Conservation (phyloP, 2,888 invertebrate species). For the Leptinotarsa tumamoca region DNA sequence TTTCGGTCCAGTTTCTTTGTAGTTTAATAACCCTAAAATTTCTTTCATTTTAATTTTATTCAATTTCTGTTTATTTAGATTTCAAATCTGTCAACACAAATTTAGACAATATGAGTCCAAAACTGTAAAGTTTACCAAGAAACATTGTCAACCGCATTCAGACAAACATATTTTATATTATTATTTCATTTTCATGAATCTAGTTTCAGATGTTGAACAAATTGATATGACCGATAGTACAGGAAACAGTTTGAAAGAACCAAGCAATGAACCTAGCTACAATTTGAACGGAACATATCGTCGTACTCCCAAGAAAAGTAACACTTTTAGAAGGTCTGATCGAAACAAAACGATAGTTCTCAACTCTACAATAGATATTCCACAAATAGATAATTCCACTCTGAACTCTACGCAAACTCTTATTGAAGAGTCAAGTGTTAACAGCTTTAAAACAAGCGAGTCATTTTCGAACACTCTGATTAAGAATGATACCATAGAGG, state of each 20-base stretch:
- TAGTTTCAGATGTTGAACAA: conserved; percentile 26
- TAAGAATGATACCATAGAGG: conserved; percentile 41
- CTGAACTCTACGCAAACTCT: conserved; percentile 38
- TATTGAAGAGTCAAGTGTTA: conserved; percentile 35
- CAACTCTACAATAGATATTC: conserved; percentile 48
- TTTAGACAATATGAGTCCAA: too few species aligned
- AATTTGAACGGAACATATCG: conserved; percentile 47
- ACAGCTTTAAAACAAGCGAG: conserved; percentile 31
- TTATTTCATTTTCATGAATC: neutral
- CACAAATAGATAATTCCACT: conserved; percentile 35
- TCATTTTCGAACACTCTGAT: conserved; percentile 4
- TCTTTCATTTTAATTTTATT: too few species aligned
- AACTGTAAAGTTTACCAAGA: too few species aligned
- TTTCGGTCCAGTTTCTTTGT: too few species aligned
- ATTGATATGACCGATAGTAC: conserved; percentile 9
- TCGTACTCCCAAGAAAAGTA: conserved; percentile 47
- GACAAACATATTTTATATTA: too few species aligned
- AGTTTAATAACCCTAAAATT: too few species aligned
- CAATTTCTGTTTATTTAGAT: too few species aligned
- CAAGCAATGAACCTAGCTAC: conserved; percentile 24
- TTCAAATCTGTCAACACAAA: too few species aligned
- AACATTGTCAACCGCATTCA: too few species aligned
- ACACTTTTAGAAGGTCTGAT: conserved; percentile 53
- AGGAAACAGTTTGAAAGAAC: neutral
- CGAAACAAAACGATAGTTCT: conserved; percentile 43